phyloP scores from a whole-genome alignment of 2,797 vertebrate species.

The Syncerus caffer region DNA sequence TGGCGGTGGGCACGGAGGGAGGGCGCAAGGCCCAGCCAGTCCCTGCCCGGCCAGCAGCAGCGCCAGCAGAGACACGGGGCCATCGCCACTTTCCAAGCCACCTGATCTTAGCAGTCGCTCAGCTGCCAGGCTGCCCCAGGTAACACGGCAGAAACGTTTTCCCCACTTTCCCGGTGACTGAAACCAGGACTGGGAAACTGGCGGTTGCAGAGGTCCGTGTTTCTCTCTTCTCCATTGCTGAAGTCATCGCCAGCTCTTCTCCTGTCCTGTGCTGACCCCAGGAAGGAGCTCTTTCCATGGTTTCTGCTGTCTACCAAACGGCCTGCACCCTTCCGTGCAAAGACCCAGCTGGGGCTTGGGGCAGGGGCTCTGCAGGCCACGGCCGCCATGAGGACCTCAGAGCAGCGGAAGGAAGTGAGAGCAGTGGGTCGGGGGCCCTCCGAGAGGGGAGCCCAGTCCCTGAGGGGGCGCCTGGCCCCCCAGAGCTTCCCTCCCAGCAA shows the following conservation, averaged over 20 bases:
- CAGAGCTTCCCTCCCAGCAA: background rate
- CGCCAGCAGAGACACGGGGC: rapidly evolving
- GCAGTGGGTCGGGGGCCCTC: background rate
- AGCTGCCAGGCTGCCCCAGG: background rate
- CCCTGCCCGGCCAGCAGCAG: background rate
- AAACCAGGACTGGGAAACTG: constrained; percentile 9
- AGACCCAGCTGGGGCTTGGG: constrained; percentile 43
- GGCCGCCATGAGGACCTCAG: rapidly evolving
- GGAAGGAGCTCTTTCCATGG: constrained; percentile 79
- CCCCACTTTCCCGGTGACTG: background rate
- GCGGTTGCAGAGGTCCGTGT: constrained; percentile 42
- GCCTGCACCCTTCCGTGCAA: constrained; percentile 67
- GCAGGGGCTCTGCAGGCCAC: background rate
- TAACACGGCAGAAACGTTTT: too few species aligned
- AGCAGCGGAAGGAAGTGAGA: background rate
- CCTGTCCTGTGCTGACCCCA: constrained; percentile 82
- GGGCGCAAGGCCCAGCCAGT: background rate
- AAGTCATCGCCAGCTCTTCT: constrained; percentile 78
- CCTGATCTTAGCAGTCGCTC: background rate
- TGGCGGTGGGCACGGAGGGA: background rate
- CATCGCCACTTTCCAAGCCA: background rate
- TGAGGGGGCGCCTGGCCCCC: too few species aligned
- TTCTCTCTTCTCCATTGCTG: constrained; percentile 73
- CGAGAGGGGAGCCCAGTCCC: background rate
- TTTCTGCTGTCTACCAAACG: constrained; percentile 72